A percentile compares a stretch with the other conserved stretches of the same genome.
These are phyloP conservation scores for Perodicticus potto DNA, from an alignment of 2,797 vertebrate genomes.

Conservation along the genomic window DNA sequence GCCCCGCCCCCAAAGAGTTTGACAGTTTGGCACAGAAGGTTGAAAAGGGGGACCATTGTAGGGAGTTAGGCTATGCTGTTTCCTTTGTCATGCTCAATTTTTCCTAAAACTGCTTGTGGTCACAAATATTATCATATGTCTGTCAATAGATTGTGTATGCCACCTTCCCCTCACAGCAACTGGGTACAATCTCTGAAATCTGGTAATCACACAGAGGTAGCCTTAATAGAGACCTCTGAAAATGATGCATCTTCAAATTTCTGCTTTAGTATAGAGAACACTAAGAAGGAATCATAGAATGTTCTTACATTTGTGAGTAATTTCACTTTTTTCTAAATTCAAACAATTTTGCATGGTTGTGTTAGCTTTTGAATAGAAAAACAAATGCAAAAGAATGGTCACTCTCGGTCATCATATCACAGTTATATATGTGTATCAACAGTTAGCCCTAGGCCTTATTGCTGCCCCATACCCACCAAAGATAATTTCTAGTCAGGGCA, in stretches of 20 bases:
- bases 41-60: background rate
- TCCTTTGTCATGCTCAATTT: background rate
- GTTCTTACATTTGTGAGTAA: background rate
- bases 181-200: background rate
- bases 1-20: too few relatives aligned
- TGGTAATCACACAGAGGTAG: background rate
- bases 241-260: background rate
- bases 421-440: background rate
- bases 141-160: background rate
- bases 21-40: background rate
- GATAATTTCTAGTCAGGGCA: background rate
- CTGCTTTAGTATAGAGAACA: background rate
- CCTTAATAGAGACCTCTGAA: background rate
- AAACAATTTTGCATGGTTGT: background rate
- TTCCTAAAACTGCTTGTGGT: background rate
- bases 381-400: background rate
- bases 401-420: background rate
- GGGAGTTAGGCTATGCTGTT: background rate
- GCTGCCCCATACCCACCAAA: background rate
- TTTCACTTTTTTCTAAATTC: constrained; percentile 25
- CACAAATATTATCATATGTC: background rate
- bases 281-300: background rate
- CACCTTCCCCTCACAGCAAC: background rate
- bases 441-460: background rate
- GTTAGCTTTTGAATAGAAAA: constrained; percentile 39